phyloP scores from a whole-genome alignment of 2,797 vertebrate species.

The Calcarius lapponicus region DNA sequence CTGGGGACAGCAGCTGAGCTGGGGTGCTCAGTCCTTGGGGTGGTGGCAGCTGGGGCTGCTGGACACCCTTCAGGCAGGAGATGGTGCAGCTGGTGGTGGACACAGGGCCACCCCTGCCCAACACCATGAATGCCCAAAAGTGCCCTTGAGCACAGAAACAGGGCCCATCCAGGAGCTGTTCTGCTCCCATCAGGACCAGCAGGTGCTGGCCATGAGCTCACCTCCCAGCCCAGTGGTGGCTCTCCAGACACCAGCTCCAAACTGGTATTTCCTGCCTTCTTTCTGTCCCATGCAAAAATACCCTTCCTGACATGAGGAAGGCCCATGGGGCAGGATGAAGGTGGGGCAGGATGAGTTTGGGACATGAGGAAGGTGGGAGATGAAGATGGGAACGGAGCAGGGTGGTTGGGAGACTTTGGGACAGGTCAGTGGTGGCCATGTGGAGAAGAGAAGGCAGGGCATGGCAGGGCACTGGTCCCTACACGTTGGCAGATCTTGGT shows the following conservation, averaged over 20 bases:
- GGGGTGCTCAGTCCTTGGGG: neutral
- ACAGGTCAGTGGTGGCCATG: neutral
- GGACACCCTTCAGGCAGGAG: neutral
- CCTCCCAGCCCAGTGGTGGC: neutral
- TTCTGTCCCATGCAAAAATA: neutral
- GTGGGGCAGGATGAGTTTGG: neutral
- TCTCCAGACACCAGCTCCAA: neutral
- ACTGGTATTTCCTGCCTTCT: neutral
- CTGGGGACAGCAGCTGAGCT: neutral
- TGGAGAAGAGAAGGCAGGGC: neutral
- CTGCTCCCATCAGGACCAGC: neutral
- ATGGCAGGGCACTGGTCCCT: neutral
- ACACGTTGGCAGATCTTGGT: neutral
- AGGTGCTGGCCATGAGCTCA: neutral
- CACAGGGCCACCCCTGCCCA: neutral
- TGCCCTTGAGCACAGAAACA: neutral
- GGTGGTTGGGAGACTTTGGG: neutral
- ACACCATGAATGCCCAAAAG: accelerated
- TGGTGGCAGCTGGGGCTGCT: neutral
- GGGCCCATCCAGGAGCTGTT: neutral
- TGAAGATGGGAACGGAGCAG: neutral
- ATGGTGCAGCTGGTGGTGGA: neutral
- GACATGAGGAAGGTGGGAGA: neutral
- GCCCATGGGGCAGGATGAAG: neutral
- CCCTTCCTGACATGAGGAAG: neutral